Base-by-base conservation (phyloP, 2,113 vertebrate species). In the Tenebrosternarchus preto region DNA sequence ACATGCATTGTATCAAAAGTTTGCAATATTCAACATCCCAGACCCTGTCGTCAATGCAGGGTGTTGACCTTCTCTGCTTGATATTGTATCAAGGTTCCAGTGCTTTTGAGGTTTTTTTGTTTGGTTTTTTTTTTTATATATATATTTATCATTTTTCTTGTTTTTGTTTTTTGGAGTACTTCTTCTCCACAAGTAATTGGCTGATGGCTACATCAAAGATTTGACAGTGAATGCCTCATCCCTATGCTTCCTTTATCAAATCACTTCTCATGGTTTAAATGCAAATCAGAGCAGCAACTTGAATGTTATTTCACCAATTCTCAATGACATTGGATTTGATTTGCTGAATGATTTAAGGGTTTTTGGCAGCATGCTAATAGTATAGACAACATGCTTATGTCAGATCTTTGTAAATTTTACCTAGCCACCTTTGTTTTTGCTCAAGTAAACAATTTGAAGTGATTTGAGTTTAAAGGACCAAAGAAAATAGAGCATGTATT, bases 391-490 rank as follows among this genome's bases (percentile, higher is more conserved):
- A 60, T 36, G 27, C 43, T 15, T 15, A 27, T 43, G 11, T 50
- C 43, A 50, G 43, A 50, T 19, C 24, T 57, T 39, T 70, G 77
- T 76, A 67, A 66, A 71, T 80, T 76, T 24, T 36, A 12, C 20
- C 46, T 16, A 59, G 5, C 76, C 11, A 8, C 25, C n/a, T 24
- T 2, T 25, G 33, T 63, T 68, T 66, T 50, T 67, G 24, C 19
- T 46, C 31, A 17, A 33, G 22, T 79, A 56, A 66, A 46, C 31
- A 2, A 59, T 76, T 27, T 56, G n/a, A 72, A 31, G 67, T 64
- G 66, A 71, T 79, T 69, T 25, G 57, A 57, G 64, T 15, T 29
- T 78, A 22, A 73, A 63, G 81, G 77, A 80, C 82, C 77, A 83
- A 83, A 83, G 72, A 56, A 31, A 50, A 29, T 71, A 59, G 82